These are phyloP conservation scores for Carettochelys insculpta DNA, from an alignment of 2,113 vertebrate species.

Conservation along the genomic window DNA sequence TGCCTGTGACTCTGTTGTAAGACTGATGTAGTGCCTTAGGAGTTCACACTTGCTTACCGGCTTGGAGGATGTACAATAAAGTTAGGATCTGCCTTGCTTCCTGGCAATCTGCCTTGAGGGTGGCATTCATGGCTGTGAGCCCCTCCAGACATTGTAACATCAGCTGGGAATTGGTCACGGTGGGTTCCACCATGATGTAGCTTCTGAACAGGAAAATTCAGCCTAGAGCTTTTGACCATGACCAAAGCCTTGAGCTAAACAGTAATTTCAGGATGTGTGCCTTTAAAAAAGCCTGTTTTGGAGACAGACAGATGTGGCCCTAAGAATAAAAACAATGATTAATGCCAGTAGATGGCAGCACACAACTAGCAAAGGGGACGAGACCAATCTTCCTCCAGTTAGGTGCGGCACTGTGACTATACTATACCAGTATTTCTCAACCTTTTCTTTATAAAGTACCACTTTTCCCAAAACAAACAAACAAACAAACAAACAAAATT, in stretches of 20 bases:
- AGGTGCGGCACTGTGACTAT: not conserved
- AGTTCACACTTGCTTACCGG: not conserved
- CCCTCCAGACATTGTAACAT: not conserved
- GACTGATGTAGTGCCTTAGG: not conserved
- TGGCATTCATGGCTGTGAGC: not conserved
- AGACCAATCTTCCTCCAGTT: not conserved
- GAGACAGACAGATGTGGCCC: not conserved
- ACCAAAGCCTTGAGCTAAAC: not conserved
- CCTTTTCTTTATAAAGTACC: too few relatives aligned
- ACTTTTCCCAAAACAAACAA: too few relatives aligned
- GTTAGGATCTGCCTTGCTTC: not conserved
- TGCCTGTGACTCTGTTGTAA: not conserved
- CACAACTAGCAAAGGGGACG: not conserved
- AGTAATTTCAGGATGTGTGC: not conserved
- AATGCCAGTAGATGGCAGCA: not conserved
- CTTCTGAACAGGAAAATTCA: not conserved
- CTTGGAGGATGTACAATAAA: not conserved
- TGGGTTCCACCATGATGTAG: accelerated
- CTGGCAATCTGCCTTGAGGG: not conserved
- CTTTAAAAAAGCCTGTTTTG: not conserved
- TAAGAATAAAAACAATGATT: not conserved
- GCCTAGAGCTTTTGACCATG: not conserved
- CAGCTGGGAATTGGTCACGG: not conserved
- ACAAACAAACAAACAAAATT: too few relatives aligned
- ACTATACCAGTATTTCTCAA: too few relatives aligned